These are phyloP conservation scores for Zaprionus obscuricornis DNA, from an alignment of 2,888 invertebrate genomes.

Conservation along the genomic window DNA sequence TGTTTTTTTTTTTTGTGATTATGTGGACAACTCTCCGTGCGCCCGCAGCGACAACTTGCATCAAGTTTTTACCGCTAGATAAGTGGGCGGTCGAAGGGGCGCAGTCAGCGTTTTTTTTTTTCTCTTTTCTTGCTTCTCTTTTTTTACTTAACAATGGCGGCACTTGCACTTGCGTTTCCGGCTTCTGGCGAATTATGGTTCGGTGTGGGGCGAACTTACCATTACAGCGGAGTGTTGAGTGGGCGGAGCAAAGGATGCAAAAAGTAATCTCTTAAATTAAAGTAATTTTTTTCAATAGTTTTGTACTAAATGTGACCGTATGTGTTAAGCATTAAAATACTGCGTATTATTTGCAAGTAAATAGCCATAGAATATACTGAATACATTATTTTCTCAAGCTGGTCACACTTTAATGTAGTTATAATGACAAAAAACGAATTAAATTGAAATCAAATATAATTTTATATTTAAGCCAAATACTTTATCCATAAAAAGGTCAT, in stretches of 20 bases:
- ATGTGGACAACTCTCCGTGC: conserved; percentile 24
- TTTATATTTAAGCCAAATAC: too few species aligned
- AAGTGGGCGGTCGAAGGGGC: conserved; percentile 48
- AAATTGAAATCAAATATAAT: not conserved
- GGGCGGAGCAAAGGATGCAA: conserved; percentile 54
- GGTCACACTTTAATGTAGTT: conserved; percentile 28
- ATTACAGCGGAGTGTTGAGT: conserved; percentile 53
- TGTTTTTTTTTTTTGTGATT: conserved; percentile 21
- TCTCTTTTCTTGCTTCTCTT: conserved; percentile 15
- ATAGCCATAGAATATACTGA: not conserved
- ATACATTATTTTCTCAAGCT: not conserved
- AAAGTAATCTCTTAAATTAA: conserved; percentile 51
- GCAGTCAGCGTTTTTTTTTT: conserved; percentile 54
- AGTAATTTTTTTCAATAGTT: conserved; percentile 55
- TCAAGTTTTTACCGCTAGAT: conserved; percentile 43
- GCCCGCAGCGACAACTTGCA: conserved; percentile 20
- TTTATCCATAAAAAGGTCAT: too few species aligned
- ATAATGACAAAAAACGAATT: too few species aligned
- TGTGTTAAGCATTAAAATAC: not conserved
- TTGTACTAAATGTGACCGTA: conserved; percentile 37
- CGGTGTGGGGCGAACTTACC: conserved; percentile 51
- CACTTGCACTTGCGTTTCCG: conserved; percentile 33
- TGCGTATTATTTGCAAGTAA: not conserved
- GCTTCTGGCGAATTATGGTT: conserved; percentile 35
- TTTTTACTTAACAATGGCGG: not conserved